These are phyloP conservation scores for Muscicapa adusta DNA, from an alignment of 2,113 vertebrate species.

Conservation along the genomic window DNA sequence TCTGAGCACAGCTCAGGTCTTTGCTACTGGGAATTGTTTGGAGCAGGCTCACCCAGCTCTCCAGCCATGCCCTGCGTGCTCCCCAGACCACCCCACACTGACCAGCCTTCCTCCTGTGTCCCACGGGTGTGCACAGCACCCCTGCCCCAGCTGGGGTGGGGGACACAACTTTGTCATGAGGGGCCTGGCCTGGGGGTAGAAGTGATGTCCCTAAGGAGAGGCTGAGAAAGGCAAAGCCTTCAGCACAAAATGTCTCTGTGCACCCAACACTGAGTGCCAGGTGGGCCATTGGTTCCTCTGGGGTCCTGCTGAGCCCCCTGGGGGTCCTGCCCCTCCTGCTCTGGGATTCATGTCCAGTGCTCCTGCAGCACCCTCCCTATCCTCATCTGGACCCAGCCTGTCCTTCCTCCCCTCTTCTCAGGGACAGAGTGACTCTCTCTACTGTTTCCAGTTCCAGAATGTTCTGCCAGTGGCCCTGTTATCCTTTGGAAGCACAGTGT, in stretches of 20 bases:
- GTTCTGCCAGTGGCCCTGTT: background rate
- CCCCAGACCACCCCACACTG: background rate
- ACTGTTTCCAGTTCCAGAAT: background rate
- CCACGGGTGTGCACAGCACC: fast-evolving
- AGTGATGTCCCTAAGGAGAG: background rate
- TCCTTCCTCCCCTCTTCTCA: background rate
- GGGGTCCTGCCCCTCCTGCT: background rate
- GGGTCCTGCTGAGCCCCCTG: background rate
- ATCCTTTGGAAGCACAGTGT: background rate
- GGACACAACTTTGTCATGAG: background rate
- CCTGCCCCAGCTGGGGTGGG: fast-evolving
- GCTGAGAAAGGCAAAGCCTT: background rate
- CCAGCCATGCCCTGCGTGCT: background rate
- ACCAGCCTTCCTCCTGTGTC: background rate
- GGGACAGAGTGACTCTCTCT: background rate
- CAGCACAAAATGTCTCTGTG: background rate
- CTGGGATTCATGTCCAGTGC: fast-evolving
- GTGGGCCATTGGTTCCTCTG: fast-evolving
- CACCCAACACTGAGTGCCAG: background rate
- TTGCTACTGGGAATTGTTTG: background rate
- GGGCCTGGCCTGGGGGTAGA: background rate
- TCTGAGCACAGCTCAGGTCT: background rate
- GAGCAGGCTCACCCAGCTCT: background rate
- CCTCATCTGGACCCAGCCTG: background rate
- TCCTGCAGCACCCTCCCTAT: background rate